These are phyloP conservation scores for Harpagus bidentatus DNA, from an alignment of 2,113 vertebrate genomes.

Conservation along the genomic window DNA sequence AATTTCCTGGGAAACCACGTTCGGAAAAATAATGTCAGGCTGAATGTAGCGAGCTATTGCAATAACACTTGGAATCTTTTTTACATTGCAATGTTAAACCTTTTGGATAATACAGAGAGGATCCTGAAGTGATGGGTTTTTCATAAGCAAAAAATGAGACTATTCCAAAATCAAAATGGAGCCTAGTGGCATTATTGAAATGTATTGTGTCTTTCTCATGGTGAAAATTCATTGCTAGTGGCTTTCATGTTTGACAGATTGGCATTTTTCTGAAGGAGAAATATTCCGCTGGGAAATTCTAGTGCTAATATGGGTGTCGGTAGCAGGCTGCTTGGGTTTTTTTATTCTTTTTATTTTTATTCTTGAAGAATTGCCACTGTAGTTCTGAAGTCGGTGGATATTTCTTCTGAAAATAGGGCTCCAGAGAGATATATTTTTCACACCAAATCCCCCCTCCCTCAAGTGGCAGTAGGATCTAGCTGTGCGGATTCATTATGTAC, in stretches of 20 bases:
- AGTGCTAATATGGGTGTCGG: neutral
- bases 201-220: neutral
- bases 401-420: conserved; percentile 19
- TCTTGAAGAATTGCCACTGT: neutral
- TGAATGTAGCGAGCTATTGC: neutral
- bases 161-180: neutral
- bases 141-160: neutral
- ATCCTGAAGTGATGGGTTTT: neutral
- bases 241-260: conserved; percentile 22
- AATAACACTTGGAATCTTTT: neutral
- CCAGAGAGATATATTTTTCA: conserved; percentile 20
- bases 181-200: neutral
- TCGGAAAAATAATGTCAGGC: neutral
- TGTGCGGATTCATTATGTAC: neutral
- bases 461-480: neutral
- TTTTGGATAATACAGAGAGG: neutral
- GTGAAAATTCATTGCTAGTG: conserved; percentile 4
- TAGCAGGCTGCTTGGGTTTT: neutral
- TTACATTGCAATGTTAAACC: neutral
- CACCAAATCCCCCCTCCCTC: neutral
- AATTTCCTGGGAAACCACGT: neutral
- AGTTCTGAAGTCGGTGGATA: neutral
- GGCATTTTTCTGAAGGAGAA: conserved; percentile 31
- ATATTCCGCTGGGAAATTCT: neutral
- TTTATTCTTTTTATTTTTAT: conserved; percentile 2